Evolutionary conservation across 2,113 vertebrate species (phyloP).

Genomic region (Colinus virginianus): DNA sequence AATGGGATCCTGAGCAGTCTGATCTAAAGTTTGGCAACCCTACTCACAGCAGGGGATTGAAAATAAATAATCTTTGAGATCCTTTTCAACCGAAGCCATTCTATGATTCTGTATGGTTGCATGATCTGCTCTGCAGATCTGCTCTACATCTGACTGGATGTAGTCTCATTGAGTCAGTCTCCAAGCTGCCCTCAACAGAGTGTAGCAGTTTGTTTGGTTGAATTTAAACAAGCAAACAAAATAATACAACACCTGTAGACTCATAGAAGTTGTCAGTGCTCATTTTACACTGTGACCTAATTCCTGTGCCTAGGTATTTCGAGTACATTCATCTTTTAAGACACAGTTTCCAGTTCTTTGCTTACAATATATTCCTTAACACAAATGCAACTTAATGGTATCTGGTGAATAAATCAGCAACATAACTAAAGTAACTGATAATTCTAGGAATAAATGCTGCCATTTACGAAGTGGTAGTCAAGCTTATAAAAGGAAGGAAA

Average conservation of each 20-base stretch:
- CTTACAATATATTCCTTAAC: constrained; percentile 9
- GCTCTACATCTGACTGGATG: not conserved
- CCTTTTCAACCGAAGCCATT: too few relatives aligned
- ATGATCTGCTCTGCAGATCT: not conserved
- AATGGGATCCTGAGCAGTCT: too few relatives aligned
- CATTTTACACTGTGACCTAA: constrained; percentile 14
- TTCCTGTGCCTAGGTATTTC: not conserved
- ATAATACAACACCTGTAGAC: not conserved
- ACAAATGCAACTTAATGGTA: not conserved
- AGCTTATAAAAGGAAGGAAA: constrained; percentile 31
- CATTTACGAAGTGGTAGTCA: constrained; percentile 57
- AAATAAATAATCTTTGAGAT: too few relatives aligned
- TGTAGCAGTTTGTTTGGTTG: not conserved
- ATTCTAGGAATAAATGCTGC: constrained; percentile 43
- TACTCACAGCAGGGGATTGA: too few relatives aligned
- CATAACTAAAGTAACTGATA: constrained; percentile 21
- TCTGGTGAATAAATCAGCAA: constrained; percentile 19
- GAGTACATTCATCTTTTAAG: constrained; percentile 24
- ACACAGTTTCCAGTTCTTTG: constrained; percentile 15
- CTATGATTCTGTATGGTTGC: not conserved
- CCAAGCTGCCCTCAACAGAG: not conserved
- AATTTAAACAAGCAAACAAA: not conserved
- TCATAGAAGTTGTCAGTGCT: not conserved
- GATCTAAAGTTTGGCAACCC: too few relatives aligned
- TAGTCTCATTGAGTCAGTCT: not conserved